Percentiles rank a stretch among this genome's conserved stretches.
Evolutionary conservation across 2,113 vertebrate species (phyloP).

Genomic region (Agapornis roseicollis): DNA sequence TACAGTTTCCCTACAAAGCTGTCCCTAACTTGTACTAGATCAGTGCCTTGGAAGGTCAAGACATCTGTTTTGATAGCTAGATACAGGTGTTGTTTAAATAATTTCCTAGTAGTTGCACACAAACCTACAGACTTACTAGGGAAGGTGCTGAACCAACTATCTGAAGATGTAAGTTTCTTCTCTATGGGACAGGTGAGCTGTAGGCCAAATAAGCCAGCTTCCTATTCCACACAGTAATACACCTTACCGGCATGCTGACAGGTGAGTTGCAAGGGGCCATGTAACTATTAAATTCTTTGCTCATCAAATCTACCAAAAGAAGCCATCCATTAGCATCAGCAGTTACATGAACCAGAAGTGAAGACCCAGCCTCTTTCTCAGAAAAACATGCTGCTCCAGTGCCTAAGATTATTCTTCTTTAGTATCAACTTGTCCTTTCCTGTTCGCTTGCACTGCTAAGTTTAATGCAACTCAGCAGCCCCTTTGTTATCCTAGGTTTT

Average conservation of each 20-base stretch:
- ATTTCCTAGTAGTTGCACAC: neutral
- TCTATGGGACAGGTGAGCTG: neutral
- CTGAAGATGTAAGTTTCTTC: neutral
- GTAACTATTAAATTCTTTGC: neutral
- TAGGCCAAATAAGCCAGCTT: neutral
- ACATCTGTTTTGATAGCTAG: neutral
- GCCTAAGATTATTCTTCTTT: neutral
- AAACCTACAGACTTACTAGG: neutral
- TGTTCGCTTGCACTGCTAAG: neutral
- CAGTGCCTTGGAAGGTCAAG: neutral
- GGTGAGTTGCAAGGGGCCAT: neutral
- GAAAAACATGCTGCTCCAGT: neutral
- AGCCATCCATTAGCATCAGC: neutral
- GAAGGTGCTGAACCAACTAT: neutral
- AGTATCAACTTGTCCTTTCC: neutral
- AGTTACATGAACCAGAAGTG: neutral
- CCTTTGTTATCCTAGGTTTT: neutral
- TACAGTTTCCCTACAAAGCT: neutral
- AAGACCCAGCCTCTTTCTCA: neutral
- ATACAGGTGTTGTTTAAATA: neutral
- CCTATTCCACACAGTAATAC: neutral
- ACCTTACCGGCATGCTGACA: neutral
- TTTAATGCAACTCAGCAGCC: neutral
- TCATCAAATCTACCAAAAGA: neutral
- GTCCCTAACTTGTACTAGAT: neutral